These are phyloP conservation scores for Lophius americanus DNA, from an alignment of 2,797 vertebrate genomes.

Conservation along the genomic window DNA sequence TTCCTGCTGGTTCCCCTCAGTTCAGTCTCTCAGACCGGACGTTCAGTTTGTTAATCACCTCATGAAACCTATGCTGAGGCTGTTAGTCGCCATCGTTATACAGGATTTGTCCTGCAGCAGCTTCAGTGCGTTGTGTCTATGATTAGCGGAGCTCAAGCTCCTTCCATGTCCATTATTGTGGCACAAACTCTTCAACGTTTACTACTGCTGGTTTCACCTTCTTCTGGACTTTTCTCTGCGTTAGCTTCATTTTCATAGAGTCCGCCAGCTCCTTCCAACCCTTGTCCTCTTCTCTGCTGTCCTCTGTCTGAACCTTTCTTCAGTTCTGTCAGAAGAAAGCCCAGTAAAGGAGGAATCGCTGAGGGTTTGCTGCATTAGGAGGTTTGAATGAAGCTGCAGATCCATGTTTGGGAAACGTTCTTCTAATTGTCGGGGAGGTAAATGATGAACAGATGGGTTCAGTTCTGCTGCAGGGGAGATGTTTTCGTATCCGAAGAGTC, in stretches of 20 bases:
- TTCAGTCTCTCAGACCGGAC: conserved; percentile 9
- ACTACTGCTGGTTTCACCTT: conserved; percentile 43
- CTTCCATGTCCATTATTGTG: no score
- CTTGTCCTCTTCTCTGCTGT: conserved; percentile 41
- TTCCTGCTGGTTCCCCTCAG: conserved; percentile 14
- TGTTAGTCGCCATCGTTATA: conserved; percentile 14
- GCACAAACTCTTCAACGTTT: no score
- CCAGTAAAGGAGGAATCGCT: conserved; percentile 32
- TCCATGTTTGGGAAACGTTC: conserved; percentile 4
- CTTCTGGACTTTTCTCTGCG: conserved; percentile 36
- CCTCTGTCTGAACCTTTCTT: conserved; percentile 62
- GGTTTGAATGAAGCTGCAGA: conserved; percentile 11
- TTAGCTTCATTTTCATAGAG: conserved; percentile 52
- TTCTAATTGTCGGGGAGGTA: conserved; percentile 3
- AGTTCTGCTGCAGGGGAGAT: neutral
- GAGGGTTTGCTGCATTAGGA: conserved; percentile 21
- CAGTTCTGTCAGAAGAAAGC: conserved; percentile 46
- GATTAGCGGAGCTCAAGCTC: no score
- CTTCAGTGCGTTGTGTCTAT: no score
- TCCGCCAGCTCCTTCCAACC: conserved; percentile 48
- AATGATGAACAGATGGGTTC: neutral
- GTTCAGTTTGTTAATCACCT: conserved; percentile 34
- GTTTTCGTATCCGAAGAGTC: conserved; percentile 16
- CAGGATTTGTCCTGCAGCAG: conserved; percentile 9
- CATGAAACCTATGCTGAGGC: conserved; percentile 38